Conservation (phyloP, 2,797 vertebrate genomes). For the Cheirogaleus major region DNA sequence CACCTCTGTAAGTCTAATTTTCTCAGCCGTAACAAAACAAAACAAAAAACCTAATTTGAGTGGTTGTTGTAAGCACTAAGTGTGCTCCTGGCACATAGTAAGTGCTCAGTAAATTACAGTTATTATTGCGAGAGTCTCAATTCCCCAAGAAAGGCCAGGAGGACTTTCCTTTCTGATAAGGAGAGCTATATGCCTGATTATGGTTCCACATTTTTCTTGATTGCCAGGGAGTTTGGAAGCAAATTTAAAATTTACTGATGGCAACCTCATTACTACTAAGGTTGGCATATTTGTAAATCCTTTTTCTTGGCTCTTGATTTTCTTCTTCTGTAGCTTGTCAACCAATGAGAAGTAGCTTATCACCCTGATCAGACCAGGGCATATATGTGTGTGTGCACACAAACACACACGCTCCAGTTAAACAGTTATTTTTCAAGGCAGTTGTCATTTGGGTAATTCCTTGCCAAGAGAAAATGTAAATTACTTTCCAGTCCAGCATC, state of each 20-base stretch:
- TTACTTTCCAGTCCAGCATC: conserved; percentile 57
- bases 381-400: background rate
- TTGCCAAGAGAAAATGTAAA: conserved; percentile 74
- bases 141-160: background rate
- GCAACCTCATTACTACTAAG: background rate
- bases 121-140: background rate
- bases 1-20: background rate
- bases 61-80: background rate
- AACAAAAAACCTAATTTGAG: background rate
- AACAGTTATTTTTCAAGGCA: conserved; percentile 51
- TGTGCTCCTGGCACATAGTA: background rate
- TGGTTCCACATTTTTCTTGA: background rate
- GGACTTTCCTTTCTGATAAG: background rate
- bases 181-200: background rate
- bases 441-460: conserved; percentile 59
- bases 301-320: conserved; percentile 24
- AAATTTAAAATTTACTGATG: background rate
- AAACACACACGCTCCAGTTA: background rate
- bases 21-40: background rate
- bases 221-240: background rate
- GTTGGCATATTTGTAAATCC: background rate
- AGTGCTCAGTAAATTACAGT: background rate
- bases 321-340: background rate
- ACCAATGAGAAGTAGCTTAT: background rate
- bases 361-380: background rate